Base-by-base conservation (phyloP, 1,140 invertebrate genomes). In the Mercenaria mercenaria region DNA sequence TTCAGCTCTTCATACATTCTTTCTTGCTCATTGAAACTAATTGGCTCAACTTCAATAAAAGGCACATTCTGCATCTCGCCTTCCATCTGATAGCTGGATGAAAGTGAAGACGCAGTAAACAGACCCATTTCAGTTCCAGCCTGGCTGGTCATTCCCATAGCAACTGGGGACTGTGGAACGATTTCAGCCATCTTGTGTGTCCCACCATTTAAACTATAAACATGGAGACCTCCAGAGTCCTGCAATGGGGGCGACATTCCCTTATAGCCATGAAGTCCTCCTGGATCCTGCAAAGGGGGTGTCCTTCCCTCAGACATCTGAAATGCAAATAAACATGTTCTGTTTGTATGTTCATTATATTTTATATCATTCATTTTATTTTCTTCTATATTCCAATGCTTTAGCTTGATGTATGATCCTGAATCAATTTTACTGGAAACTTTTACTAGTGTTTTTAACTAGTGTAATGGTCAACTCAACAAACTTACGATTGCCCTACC, bases 291-390 rank as follows among this genome's bases (percentile, higher is more conserved):
- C 39, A 61, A 34, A 26, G 74, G 76, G 26, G 76, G 61, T 1
- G 86, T 61, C 32, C 86, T 72, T 20, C 86, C 77, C 59, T 88
- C 86, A 50, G 86, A 74, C 86, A 88, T 88, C 86, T 88, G 77
- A 81, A 88, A 88, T 34, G 47, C n/a, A 76, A 15, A 56, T 74
- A 72, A 82, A 56, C 43, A 64, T n/a, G n/a, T n/a, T 15, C 13
- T 13, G 52, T n/a, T 13, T 56, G n/a, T n/a, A n/a, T n/a, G n/a
- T n/a, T n/a, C n/a, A n/a, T n/a, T n/a, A n/a, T n/a, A n/a, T n/a
- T n/a, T n/a, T n/a, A 56, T 15, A 56, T n/a, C 13, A 15, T 13
- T 15, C 13, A 56, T 13, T n/a, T 56, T 13, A 56, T 56, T n/a
- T 15, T 56, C 52, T 15, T 56, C 52, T n/a, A n/a, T n/a, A n/a